phyloP scores from a whole-genome alignment of 2,113 vertebrate species.

The Verasper variegatus region DNA sequence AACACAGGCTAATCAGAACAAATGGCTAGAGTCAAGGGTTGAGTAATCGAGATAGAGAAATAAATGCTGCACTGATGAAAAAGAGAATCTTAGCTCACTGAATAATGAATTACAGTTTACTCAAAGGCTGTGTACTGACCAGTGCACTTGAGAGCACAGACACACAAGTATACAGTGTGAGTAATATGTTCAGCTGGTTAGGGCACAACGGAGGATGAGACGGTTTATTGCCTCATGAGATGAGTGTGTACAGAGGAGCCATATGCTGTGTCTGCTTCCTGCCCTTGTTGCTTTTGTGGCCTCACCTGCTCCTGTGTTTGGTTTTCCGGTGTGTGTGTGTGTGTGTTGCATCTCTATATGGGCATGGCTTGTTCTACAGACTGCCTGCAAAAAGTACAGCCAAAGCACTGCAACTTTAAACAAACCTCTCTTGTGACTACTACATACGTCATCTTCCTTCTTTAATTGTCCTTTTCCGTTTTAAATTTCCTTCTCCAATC shows the following conservation, averaged over 20 bases:
- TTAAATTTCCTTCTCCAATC: neutral
- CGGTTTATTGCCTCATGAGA: neutral
- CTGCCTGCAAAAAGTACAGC: no score
- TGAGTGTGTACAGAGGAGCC: conserved; percentile 20
- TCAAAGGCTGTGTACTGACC: conserved; percentile 37
- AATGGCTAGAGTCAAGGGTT: neutral
- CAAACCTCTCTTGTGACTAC: conserved; percentile 2
- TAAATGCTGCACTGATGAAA: conserved; percentile 37
- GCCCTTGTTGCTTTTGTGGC: conserved; percentile 55
- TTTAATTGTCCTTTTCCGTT: neutral
- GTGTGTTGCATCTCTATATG: conserved; percentile 1
- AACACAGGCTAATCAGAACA: neutral
- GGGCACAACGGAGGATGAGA: conserved; percentile 35
- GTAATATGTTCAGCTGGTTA: conserved; percentile 21
- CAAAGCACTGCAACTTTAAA: conserved; percentile 9
- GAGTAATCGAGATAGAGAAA: neutral
- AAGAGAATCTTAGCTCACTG: conserved; percentile 18
- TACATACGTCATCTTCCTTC: neutral
- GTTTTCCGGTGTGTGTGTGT: conserved; percentile 10
- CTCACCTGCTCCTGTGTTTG: conserved; percentile 45
- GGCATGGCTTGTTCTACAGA: conserved; percentile 8
- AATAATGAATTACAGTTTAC: conserved; percentile 44
- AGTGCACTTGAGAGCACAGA: neutral
- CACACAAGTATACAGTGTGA: neutral
- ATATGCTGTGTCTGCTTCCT: conserved; percentile 46